Base-by-base conservation (phyloP, 1,140 invertebrate genomes). In the Drosophila baimaii region DNA sequence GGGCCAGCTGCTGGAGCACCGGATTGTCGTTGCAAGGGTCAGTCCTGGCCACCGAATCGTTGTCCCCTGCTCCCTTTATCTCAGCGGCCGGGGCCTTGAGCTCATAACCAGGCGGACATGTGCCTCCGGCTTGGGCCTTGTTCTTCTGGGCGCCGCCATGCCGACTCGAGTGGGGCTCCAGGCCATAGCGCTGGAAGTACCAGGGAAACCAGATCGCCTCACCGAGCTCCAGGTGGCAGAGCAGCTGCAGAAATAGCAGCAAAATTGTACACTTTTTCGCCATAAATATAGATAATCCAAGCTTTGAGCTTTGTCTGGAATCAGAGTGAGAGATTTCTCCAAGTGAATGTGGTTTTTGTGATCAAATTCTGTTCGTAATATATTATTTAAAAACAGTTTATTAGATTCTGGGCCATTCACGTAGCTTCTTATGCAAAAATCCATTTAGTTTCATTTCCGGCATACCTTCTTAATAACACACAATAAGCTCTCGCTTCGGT, bases 11-110 rank as follows among this genome's bases (percentile, higher is more conserved):
- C 56, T 90, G 52, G 17, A 92, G 62, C 31, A 92, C 41, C 9
- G 82, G 80, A 71, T 92, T 92, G 37, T 92, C 91, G 31, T 92
- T 79, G 62, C 91, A 92, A 1, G 72, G 2, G 1, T 19, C 0
- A 6, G 8, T 1, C 41, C n/a, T n/a, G n/a, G n/a, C n/a, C n/a
- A n/a, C n/a, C n/a, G n/a, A n/a, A n/a, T n/a, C n/a, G n/a, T n/a
- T n/a, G n/a, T n/a, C n/a, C n/a, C n/a, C n/a, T n/a, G n/a, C n/a
- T 13, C 10, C 29, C 0, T 21, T 10, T 15, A 7, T 19, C 2
- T 6, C 13, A 3, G 0, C 0, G 2, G 46, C 12, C 35, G 5
- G 23, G 10, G 15, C 10, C 61, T 59, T 80, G 0, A 49, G 21
- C 43, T 77, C 66, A 44, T 83, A 88, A 3, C 83, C 83, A 7